A percentile compares a stretch with the other conserved stretches of the same genome.
Evolutionary conservation across 2,113 vertebrate species (phyloP).

Genomic region (Ictalurus furcatus): DNA sequence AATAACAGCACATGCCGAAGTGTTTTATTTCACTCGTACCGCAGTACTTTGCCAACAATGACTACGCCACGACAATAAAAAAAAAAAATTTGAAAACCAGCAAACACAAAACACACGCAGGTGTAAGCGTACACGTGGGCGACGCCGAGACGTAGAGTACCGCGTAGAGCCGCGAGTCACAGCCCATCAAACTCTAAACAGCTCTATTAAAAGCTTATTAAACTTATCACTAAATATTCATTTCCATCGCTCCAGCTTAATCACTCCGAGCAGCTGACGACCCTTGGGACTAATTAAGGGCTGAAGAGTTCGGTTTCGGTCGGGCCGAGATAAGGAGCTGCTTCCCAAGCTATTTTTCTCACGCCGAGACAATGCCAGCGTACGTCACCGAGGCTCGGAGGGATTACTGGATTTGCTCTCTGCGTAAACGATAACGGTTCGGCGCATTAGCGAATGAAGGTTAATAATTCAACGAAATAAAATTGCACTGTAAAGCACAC

Average conservation of each 20-base stretch:
- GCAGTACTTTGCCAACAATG: background rate
- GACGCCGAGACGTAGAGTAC: too few species aligned
- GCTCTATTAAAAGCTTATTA: slow-evolving; percentile 14
- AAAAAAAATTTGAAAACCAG: background rate
- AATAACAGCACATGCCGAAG: background rate
- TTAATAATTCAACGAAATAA: background rate
- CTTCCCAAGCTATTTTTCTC: slow-evolving; percentile 45
- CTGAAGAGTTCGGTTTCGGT: slow-evolving; percentile 30
- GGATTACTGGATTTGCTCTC: slow-evolving; percentile 23
- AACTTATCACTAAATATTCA: slow-evolving; percentile 27
- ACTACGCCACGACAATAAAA: background rate
- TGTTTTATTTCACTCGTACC: background rate
- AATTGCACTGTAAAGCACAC: background rate
- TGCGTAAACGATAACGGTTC: background rate
- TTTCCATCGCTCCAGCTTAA: slow-evolving; percentile 23
- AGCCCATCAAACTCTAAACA: background rate
- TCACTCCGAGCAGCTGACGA: slow-evolving; percentile 18
- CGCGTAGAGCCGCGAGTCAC: background rate
- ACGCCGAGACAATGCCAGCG: slow-evolving; percentile 26
- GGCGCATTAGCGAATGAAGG: background rate
- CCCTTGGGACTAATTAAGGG: slow-evolving; percentile 40
- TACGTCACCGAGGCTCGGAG: slow-evolving; percentile 1
- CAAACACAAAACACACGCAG: background rate
- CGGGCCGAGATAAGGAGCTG: slow-evolving; percentile 37
- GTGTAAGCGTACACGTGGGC: background rate